phyloP scores from a whole-genome alignment of 1,140 invertebrate species.

The Myzus persicae region DNA sequence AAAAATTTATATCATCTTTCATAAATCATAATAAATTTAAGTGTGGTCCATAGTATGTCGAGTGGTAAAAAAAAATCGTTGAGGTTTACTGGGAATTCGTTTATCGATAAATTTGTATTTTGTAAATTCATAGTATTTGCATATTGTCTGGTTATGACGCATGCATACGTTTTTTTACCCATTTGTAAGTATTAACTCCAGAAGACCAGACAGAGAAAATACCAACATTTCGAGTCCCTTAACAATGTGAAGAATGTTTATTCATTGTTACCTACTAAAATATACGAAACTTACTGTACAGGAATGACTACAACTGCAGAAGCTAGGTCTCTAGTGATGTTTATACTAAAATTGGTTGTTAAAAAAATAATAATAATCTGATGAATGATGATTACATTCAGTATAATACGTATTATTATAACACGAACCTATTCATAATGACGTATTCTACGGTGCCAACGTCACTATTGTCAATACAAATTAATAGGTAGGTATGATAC shows the following conservation, averaged over 20 bases:
- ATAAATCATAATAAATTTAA: too few species aligned
- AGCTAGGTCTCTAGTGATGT: not conserved
- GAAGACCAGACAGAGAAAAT: not conserved
- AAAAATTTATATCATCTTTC: too few species aligned
- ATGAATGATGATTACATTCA: not conserved
- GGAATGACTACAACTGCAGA: not conserved
- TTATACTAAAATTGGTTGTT: not conserved
- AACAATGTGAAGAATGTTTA: not conserved
- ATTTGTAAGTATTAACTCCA: too few species aligned
- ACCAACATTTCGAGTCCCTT: not conserved
- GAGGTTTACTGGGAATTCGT: too few species aligned
- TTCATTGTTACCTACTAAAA: not conserved
- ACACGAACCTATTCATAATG: not conserved
- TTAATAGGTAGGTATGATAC: not conserved
- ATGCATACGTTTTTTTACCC: too few species aligned
- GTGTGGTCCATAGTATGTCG: too few species aligned
- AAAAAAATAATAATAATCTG: not conserved
- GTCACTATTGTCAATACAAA: not conserved
- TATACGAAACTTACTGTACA: too few species aligned
- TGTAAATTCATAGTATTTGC: not conserved
- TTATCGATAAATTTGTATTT: not conserved
- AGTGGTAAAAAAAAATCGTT: not conserved
- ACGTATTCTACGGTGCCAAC: not conserved
- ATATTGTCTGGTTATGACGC: fast-evolving
- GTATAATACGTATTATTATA: not conserved